Evolutionary conservation across 1,140 invertebrate species (phyloP), one percentile per base, ranked within the genome.

Genomic region (Tachypleus tridentatus): DNA sequence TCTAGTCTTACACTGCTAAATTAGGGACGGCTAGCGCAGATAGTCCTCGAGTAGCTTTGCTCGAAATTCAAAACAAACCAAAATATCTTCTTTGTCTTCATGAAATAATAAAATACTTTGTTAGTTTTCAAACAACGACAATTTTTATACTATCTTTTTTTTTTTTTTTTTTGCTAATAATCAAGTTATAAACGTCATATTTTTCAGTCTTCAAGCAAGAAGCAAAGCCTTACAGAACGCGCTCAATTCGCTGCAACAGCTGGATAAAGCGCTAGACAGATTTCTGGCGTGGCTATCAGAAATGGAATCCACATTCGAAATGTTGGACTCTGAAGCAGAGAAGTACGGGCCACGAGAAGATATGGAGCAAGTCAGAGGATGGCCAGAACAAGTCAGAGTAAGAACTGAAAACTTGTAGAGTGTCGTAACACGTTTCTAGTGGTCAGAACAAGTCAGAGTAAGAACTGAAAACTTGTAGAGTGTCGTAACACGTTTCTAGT

Each of bases 251-350:
- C 81, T 92, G 64, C 89, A 93, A 76, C 92, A 93, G 74, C 87
- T 95, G 73, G 91, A 94, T 76, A 85, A 88, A 66, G 90, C 90
- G 11, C 79, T 96, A 76, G 91, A 95, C 76, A 86, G 93, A 77
- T 95, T 95, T 78, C 80, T 94, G 59, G 88, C 85, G 11, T 96
- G 92, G 89, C 81, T 96, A 68, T 89, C 87, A 67, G 91, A 93
- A 77, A 87, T 89, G 57, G 93, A 96, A 80, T 90, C 88, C 11
- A 84, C 88, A 70, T 83, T 91, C 75, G 88, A 92, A 74, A 83
- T 85, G 64, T 81, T 92, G 50, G 91, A 93, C 73, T 81, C 85
- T 49, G 90, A 94, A 75, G 85, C 86, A 56, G 87, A 89, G 58
- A 74, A 73, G 56, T 62, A 67, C 53, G 67, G 63, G 10, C 67